phyloP scores from a whole-genome alignment of 2,113 vertebrate genomes.

The Nannobrachium achirus region DNA sequence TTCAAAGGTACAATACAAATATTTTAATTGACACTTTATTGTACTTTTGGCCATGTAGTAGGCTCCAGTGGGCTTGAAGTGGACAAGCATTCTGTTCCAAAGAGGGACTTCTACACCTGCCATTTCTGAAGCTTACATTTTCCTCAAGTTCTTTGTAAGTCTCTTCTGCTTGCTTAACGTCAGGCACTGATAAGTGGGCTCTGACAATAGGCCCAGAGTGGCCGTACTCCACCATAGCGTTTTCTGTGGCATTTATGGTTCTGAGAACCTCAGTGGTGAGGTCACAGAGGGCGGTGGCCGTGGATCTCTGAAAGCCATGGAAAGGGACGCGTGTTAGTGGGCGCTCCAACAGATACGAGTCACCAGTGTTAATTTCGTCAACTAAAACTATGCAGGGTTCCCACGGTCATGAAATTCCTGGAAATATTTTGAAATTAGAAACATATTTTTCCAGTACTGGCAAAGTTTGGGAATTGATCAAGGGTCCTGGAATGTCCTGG shows the following conservation, averaged over 20 bases:
- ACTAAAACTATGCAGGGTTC: too few species aligned
- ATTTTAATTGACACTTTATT: too few species aligned
- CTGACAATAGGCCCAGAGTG: slow-evolving; percentile 69
- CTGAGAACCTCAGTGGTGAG: slow-evolving; percentile 86
- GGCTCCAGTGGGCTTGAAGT: too few species aligned
- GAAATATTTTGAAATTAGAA: too few species aligned
- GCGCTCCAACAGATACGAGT: slow-evolving; percentile 36
- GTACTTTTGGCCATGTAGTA: too few species aligned
- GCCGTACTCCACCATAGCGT: slow-evolving; percentile 76
- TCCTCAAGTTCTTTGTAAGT: slow-evolving; percentile 83
- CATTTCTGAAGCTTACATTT: slow-evolving; percentile 81
- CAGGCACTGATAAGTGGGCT: slow-evolving; percentile 66
- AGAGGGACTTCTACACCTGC: background rate
- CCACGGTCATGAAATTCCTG: too few species aligned
- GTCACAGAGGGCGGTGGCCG: slow-evolving; percentile 85
- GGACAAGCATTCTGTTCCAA: too few species aligned
- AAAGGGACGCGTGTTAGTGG: slow-evolving; percentile 73
- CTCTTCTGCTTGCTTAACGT: slow-evolving; percentile 78
- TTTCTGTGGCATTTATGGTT: slow-evolving; percentile 86
- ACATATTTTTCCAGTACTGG: too few species aligned
- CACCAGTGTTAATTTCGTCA: too few species aligned
- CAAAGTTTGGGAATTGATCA: too few species aligned
- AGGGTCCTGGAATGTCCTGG: too few species aligned
- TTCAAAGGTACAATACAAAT: too few species aligned
- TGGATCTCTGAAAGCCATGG: slow-evolving; percentile 82